These are phyloP conservation scores for Pogonognathellus flavescens DNA, from an alignment of 1,140 invertebrate species.

Conservation along the genomic window DNA sequence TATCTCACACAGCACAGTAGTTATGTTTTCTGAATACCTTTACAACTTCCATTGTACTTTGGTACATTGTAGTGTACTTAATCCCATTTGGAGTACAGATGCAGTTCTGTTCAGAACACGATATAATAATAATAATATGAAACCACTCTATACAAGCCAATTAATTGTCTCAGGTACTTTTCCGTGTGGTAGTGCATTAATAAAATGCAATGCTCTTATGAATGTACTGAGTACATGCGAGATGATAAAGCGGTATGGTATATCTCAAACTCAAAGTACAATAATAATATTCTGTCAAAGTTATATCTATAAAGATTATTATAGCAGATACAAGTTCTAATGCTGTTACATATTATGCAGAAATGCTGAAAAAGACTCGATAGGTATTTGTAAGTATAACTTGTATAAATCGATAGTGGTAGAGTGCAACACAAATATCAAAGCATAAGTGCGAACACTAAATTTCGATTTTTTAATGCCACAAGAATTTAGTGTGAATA, in stretches of 20 bases:
- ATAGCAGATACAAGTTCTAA: neutral
- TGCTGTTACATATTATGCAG: neutral
- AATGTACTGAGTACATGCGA: too few species aligned
- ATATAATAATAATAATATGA: neutral
- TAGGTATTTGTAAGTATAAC: too few species aligned
- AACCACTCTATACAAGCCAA: conserved; percentile 14
- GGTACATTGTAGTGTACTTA: too few species aligned
- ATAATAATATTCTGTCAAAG: neutral
- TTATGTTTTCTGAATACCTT: too few species aligned
- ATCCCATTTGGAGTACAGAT: too few species aligned
- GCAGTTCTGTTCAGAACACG: too few species aligned
- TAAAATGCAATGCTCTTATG: neutral
- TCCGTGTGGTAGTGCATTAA: conserved; percentile 24
- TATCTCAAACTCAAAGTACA: neutral
- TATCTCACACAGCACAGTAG: too few species aligned
- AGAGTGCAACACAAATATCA: too few species aligned
- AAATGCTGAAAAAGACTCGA: neutral
- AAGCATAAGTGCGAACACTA: conserved; percentile 19
- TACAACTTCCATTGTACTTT: too few species aligned
- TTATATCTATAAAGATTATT: neutral
- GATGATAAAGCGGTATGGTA: neutral
- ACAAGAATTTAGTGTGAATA: neutral
- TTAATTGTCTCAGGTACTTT: conserved; percentile 29
- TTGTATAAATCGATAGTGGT: too few species aligned
- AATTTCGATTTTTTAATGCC: neutral